These are phyloP conservation scores for Podotricha telesiphe DNA, from an alignment of 2,888 invertebrate species.

Conservation along the genomic window DNA sequence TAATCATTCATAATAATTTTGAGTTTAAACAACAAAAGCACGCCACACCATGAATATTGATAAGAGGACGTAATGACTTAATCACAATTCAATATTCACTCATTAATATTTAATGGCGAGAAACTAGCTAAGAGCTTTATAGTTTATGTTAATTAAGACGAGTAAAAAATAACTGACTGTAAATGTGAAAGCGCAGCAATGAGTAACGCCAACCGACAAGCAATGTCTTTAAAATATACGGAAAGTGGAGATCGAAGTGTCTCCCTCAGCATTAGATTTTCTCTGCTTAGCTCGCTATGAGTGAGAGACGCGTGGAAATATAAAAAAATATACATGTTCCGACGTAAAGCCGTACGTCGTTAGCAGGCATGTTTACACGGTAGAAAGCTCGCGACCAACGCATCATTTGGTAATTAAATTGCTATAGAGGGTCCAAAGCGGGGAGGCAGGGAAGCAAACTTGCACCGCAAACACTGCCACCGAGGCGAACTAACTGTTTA, in stretches of 20 bases:
- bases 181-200: too few relatives aligned
- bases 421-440: background rate
- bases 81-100: slow-evolving; percentile 19
- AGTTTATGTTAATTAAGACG: background rate
- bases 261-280: too few relatives aligned
- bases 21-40: slow-evolving; percentile 29
- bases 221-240: too few relatives aligned
- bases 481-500: background rate
- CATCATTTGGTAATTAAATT: slow-evolving; percentile 36
- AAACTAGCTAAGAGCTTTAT: background rate
- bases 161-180: background rate
- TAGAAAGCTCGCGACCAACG: slow-evolving; percentile 25
- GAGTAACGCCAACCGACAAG: too few relatives aligned
- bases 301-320: too few relatives aligned
- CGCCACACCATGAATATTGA: slow-evolving; percentile 30
- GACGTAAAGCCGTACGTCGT: background rate
- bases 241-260: too few relatives aligned
- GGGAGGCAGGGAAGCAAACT: slow-evolving; percentile 11
- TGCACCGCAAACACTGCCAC: slow-evolving; percentile 13
- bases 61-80: slow-evolving; percentile 26
- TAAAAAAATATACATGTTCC: too few relatives aligned
- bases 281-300: too few relatives aligned
- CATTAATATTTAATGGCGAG: slow-evolving; percentile 34
- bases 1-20: slow-evolving; percentile 25
- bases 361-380: slow-evolving; percentile 24